Evolutionary conservation across 1,140 invertebrate genomes (phyloP).

Genomic region (Holcopasites calliopsidis): DNA sequence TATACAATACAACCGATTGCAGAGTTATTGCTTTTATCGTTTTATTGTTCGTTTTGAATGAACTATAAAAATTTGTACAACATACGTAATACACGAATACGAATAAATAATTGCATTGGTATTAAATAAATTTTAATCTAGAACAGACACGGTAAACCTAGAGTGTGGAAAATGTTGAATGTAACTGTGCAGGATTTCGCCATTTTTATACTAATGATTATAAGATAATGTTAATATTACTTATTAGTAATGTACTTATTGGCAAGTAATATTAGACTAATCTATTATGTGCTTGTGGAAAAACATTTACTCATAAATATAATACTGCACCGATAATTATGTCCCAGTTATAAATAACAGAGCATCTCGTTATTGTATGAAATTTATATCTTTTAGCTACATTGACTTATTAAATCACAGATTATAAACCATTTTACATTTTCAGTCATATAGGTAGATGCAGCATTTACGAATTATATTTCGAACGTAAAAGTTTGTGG

Average conservation of each 20-base stretch:
- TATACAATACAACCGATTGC: neutral
- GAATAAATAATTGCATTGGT: constrained; percentile 54
- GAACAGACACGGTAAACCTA: constrained; percentile 14
- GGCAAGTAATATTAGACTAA: neutral
- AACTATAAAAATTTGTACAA: constrained; percentile 49
- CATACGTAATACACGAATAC: constrained; percentile 29
- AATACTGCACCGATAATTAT: constrained; percentile 22
- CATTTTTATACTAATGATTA: neutral
- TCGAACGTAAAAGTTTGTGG: too few relatives aligned
- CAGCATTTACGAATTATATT: too few relatives aligned
- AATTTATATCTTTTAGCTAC: neutral
- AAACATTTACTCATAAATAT: constrained; percentile 24
- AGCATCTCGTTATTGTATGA: constrained; percentile 7
- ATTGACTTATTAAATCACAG: constrained; percentile 17
- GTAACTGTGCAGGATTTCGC: constrained; percentile 6
- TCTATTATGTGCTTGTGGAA: constrained; percentile 7
- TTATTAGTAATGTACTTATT: constrained; percentile 15
- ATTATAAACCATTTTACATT: constrained; percentile 2
- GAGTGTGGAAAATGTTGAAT: constrained; percentile 7
- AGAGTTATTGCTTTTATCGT: constrained; percentile 42
- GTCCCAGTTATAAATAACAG: constrained; percentile 5
- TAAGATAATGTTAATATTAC: constrained; percentile 2
- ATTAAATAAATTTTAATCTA: constrained; percentile 52
- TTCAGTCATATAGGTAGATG: constrained; percentile 17
- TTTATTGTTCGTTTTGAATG: neutral